A percentile compares a stretch with the other conserved stretches of the same genome.
phyloP scores from a whole-genome alignment of 92 coral and sea anemone species.

The Paragorgia papillata region DNA sequence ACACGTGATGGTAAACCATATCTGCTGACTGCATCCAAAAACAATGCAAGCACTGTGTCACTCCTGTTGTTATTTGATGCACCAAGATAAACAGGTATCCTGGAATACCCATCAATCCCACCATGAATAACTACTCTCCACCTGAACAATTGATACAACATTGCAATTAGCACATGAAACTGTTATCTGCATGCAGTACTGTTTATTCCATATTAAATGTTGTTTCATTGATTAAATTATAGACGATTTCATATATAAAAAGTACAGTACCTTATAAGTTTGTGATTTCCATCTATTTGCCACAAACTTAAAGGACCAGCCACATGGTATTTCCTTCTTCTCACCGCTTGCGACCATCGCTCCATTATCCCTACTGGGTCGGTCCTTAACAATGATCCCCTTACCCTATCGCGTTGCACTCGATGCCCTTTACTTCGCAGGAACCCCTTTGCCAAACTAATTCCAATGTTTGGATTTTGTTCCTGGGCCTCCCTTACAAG shows the following conservation, averaged over 20 bases:
- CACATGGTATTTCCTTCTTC: slow-evolving; percentile 59
- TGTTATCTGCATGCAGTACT: too few species aligned
- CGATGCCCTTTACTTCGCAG: slow-evolving; percentile 58
- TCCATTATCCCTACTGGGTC: slow-evolving; percentile 63
- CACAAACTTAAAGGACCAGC: slow-evolving; percentile 59
- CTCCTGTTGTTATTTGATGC: slow-evolving; percentile 49
- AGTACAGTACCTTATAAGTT: slow-evolving; percentile 58
- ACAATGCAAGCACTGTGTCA: slow-evolving; percentile 39
- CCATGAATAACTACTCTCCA: slow-evolving; percentile 58
- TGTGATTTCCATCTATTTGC: too few species aligned
- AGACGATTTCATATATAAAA: background rate
- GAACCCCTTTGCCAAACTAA: slow-evolving; percentile 47
- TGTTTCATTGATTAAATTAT: too few species aligned
- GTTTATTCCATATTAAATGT: too few species aligned
- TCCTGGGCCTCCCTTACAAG: slow-evolving; percentile 45
- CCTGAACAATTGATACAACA: slow-evolving; percentile 21
- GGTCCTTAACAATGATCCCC: slow-evolving; percentile 60
- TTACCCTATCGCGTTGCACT: slow-evolving; percentile 58
- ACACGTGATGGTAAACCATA: slow-evolving; percentile 61
- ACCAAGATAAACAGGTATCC: slow-evolving; percentile 45
- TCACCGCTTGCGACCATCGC: slow-evolving; percentile 55
- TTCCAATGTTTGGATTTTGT: slow-evolving; percentile 51
- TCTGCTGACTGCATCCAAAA: too few species aligned
- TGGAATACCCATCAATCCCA: too few species aligned
- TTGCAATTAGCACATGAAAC: too few species aligned